Percentiles rank a stretch among this genome's conserved stretches.
These are phyloP conservation scores for Xestia sexstrigata DNA, from an alignment of 2,888 invertebrate genomes.

Conservation along the genomic window DNA sequence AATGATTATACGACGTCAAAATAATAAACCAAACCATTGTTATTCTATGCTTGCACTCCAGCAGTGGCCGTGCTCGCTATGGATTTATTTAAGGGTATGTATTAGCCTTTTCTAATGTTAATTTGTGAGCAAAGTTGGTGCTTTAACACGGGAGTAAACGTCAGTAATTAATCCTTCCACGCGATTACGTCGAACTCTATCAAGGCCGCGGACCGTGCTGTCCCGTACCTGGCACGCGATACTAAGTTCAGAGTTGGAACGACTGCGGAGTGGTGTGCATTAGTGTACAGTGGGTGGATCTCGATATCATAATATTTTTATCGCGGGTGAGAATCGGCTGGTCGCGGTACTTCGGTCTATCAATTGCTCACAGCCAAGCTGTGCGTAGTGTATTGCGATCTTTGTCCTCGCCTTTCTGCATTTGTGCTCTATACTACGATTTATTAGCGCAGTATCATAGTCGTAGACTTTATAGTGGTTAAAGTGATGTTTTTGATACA, in stretches of 20 bases:
- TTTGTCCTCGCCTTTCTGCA: slow-evolving; percentile 63
- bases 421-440: slow-evolving; percentile 41
- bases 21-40: slow-evolving; percentile 57
- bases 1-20: slow-evolving; percentile 52
- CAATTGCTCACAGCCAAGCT: slow-evolving; percentile 46
- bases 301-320: slow-evolving; percentile 79
- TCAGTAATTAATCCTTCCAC: slow-evolving; percentile 68
- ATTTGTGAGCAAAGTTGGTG: slow-evolving; percentile 1
- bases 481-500: slow-evolving; percentile 47
- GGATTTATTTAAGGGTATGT: slow-evolving; percentile 67
- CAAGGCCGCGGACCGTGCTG: slow-evolving; percentile 89
- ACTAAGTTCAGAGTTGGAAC: slow-evolving; percentile 70
- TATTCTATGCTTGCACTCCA: slow-evolving; percentile 37
- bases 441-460: slow-evolving; percentile 35
- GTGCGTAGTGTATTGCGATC: slow-evolving; percentile 63
- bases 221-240: slow-evolving; percentile 83
- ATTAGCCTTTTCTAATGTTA: slow-evolving; percentile 11
- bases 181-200: slow-evolving; percentile 80
- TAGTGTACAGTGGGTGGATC: slow-evolving; percentile 83
- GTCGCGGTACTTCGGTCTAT: slow-evolving; percentile 60
- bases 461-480: slow-evolving; percentile 31
- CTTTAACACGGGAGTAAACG: slow-evolving; percentile 38
- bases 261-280: slow-evolving; percentile 71
- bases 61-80: slow-evolving; percentile 52
- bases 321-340: slow-evolving; percentile 66